Percentiles rank a stretch among this genome's conserved stretches.
phyloP scores from a whole-genome alignment of 2,797 vertebrate species.

The Petrocephalus schoutedeni region DNA sequence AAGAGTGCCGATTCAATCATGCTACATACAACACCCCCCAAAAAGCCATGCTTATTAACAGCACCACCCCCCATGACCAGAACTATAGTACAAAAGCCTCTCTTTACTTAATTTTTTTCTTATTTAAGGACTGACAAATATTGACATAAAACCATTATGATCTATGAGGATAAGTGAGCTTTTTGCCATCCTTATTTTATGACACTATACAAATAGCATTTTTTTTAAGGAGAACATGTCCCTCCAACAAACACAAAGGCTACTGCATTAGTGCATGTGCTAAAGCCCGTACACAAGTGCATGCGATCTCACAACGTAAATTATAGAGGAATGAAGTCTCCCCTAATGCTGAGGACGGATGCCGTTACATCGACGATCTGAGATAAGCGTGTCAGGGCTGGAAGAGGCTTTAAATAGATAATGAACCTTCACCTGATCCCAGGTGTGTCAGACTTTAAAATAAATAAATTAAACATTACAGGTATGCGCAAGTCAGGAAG shows the following conservation, averaged over 20 bases:
- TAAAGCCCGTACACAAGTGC: background rate
- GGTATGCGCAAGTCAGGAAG: background rate
- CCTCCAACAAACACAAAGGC: background rate
- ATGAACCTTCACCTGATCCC: conserved; percentile 32
- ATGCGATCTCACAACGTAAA: background rate
- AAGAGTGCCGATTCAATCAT: background rate
- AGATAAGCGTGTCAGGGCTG: conserved; percentile 34
- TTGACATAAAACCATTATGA: background rate
- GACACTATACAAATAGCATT: background rate
- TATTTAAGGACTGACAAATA: background rate
- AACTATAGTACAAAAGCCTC: background rate
- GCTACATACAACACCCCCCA: background rate
- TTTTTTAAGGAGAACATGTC: background rate
- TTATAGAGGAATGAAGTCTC: conserved; percentile 15
- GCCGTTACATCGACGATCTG: conserved; percentile 33
- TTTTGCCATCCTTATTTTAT: background rate
- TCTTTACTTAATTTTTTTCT: background rate
- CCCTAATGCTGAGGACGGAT: conserved; percentile 6
- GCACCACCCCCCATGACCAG: background rate
- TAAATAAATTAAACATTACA: background rate
- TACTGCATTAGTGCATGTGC: background rate
- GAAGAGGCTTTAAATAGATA: conserved; percentile 47
- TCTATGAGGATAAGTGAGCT: background rate
- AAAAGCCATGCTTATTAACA: background rate
- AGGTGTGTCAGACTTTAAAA: background rate